Conservation (phyloP, 1,140 invertebrate genomes). For the Heterodera carotae region DNA sequence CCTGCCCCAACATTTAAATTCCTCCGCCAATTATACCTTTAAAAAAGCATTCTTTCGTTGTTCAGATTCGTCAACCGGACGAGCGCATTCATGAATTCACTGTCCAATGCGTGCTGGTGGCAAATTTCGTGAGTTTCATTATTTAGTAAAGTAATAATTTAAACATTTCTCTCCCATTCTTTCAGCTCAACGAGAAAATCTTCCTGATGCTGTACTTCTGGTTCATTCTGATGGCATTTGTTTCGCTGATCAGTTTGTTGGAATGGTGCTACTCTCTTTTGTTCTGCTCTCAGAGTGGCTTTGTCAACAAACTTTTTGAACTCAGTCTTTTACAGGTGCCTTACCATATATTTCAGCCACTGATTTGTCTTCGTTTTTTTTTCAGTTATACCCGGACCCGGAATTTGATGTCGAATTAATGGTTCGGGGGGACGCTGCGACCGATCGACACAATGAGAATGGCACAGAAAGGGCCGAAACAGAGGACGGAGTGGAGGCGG, state of each 20-base stretch:
- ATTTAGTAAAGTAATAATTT: neutral
- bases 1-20: too few relatives aligned
- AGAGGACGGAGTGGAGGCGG: neutral
- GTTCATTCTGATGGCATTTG: conserved; percentile 12
- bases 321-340: neutral
- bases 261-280: conserved; percentile 16
- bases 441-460: neutral
- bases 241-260: conserved; percentile 8
- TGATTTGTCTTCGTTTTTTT: neutral
- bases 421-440: too few relatives aligned
- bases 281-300: conserved; percentile 6
- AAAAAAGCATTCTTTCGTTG: neutral
- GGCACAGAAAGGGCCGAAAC: neutral
- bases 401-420: neutral
- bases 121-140: conserved; percentile 19
- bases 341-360: neutral
- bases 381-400: neutral
- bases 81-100: conserved; percentile 22
- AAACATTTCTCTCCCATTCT: neutral
- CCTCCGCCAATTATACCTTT: too few relatives aligned
- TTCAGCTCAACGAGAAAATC: conserved; percentile 32
- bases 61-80: conserved; percentile 16
- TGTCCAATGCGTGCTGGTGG: conserved; percentile 27
- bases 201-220: conserved; percentile 26
- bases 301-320: conserved; percentile 5